Percentiles rank a stretch among this genome's conserved stretches.
phyloP scores from a whole-genome alignment of 2,888 invertebrate genomes.

The Nezara viridula region DNA sequence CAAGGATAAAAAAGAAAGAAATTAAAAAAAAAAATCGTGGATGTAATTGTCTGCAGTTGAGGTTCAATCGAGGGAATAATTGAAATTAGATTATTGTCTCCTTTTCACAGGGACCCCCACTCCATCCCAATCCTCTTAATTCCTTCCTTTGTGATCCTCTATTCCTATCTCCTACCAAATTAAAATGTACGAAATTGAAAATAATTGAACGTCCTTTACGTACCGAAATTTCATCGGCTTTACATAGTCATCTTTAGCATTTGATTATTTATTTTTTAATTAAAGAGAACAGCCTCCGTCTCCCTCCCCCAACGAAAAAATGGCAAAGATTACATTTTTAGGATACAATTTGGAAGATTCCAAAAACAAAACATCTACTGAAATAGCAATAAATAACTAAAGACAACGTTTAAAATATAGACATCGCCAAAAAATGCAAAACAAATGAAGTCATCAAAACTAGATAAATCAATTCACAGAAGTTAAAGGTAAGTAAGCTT shows the following conservation, averaged over 20 bases:
- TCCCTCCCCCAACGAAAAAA: no score
- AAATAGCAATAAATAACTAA: no score
- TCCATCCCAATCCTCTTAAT: not conserved
- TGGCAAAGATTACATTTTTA: no score
- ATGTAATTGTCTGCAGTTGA: constrained; percentile 34
- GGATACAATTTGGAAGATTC: no score
- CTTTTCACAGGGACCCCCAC: not conserved
- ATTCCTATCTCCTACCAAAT: not conserved
- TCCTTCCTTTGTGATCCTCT: not conserved
- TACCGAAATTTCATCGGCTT: not conserved
- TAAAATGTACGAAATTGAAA: constrained; percentile 21
- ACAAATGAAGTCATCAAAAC: no score
- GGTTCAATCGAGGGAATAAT: constrained; percentile 34
- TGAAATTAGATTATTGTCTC: constrained; percentile 41
- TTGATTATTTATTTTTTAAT: not conserved
- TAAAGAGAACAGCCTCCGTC: no score
- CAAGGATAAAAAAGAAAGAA: not conserved
- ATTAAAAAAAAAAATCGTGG: not conserved
- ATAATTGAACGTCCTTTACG: not conserved
- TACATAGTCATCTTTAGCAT: not conserved
- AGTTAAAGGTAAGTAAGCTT: no score
- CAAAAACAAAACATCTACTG: no score
- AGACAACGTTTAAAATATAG: no score
- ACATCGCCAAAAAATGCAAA: no score
- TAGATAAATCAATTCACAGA: no score